These are phyloP conservation scores for Halcyon smyrnensis DNA, from an alignment of 2,797 vertebrate genomes.

Conservation along the genomic window DNA sequence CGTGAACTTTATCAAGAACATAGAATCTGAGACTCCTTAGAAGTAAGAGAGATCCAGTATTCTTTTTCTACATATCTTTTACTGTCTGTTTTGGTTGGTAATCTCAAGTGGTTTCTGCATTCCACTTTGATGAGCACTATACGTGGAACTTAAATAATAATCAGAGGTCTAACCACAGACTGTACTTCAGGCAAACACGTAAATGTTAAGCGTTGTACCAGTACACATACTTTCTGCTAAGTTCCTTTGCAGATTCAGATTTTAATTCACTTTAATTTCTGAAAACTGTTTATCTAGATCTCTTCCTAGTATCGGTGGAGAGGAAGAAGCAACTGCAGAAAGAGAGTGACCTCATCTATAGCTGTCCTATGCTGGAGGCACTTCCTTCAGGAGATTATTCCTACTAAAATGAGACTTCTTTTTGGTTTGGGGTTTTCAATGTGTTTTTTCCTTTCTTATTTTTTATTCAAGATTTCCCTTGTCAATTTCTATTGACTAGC, in stretches of 20 bases:
- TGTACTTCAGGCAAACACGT: background rate
- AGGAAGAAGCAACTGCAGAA: background rate
- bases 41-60: background rate
- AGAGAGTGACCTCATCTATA: background rate
- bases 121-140: background rate
- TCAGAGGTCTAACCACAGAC: background rate
- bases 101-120: background rate
- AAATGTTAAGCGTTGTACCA: background rate
- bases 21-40: background rate
- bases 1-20: background rate
- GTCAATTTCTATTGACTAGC: background rate
- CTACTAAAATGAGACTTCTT: background rate
- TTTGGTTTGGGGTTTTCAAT: background rate
- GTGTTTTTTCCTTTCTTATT: background rate
- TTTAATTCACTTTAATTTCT: background rate
- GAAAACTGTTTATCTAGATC: background rate
- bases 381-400: background rate
- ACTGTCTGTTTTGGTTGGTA: background rate
- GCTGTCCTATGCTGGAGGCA: background rate
- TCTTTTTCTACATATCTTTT: background rate
- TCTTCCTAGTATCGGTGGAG: background rate
- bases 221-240: accelerated
- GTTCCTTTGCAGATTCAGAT: background rate
- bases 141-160: background rate
- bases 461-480: background rate